Percentiles rank a stretch among this genome's conserved stretches.
Evolutionary conservation across 2,113 vertebrate genomes (phyloP).

Genomic region (Delphinus delphis): DNA sequence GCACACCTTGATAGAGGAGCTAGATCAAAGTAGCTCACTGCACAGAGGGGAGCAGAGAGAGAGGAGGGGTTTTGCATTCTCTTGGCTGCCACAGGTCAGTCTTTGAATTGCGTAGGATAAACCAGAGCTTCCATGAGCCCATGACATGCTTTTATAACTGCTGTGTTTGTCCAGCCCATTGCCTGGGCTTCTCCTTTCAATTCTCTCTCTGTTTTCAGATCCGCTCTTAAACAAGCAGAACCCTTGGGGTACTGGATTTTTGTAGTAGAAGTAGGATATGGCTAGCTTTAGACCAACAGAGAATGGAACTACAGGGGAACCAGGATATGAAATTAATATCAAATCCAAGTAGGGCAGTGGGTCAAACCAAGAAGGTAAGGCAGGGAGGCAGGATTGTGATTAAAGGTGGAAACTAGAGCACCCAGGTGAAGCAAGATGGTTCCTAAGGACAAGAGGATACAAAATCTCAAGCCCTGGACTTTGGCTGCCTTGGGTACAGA

Average conservation of each 20-base stretch:
- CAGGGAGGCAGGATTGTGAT: neutral
- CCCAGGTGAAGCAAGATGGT: neutral
- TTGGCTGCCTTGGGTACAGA: accelerated
- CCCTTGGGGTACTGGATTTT: neutral
- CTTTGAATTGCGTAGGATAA: neutral
- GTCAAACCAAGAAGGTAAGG: neutral
- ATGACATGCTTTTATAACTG: neutral
- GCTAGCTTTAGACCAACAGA: neutral
- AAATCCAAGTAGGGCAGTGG: neutral
- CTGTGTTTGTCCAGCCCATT: neutral
- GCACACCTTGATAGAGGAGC: neutral
- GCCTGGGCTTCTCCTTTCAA: neutral
- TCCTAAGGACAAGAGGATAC: neutral
- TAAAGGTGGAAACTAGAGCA: neutral
- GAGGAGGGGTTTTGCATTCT: neutral
- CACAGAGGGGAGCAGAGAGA: neutral
- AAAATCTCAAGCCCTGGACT: no score
- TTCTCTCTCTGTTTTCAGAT: neutral
- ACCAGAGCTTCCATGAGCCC: neutral
- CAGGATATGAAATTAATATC: neutral
- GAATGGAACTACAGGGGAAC: neutral
- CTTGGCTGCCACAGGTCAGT: neutral
- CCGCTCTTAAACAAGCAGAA: neutral
- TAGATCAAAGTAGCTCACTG: neutral
- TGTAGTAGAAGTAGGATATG: neutral